phyloP scores from a whole-genome alignment of 2,888 invertebrate genomes.

The Pyrrhosoma nymphula region DNA sequence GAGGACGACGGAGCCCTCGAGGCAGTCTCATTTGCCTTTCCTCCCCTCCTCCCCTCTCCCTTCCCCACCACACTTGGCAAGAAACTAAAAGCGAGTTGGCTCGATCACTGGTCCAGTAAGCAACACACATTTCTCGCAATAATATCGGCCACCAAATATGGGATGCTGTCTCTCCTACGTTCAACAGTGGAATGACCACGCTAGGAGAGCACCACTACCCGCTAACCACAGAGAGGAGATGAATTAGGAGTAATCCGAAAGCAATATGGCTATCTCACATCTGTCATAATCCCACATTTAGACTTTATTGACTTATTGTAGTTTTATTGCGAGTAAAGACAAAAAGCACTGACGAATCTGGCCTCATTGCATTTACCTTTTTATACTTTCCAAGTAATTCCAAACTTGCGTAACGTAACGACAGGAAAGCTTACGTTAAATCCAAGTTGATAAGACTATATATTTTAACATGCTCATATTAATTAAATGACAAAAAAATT shows the following conservation, averaged over 20 bases:
- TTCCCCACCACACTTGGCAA: constrained; percentile 1
- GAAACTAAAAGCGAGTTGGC: neutral
- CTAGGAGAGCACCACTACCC: neutral
- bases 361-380: too few relatives aligned
- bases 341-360: too few relatives aligned
- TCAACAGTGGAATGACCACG: neutral
- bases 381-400: too few relatives aligned
- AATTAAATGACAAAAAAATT: too few relatives aligned
- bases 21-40: constrained; percentile 13
- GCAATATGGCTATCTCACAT: neutral
- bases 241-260: neutral
- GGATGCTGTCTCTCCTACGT: neutral
- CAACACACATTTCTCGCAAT: neutral
- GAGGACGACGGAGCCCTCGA: constrained; percentile 54
- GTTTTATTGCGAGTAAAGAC: too few relatives aligned
- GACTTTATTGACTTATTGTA: too few relatives aligned
- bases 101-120: neutral
- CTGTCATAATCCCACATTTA: too few relatives aligned
- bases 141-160: constrained; percentile 4
- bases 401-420: too few relatives aligned
- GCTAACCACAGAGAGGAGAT: neutral
- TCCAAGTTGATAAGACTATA: too few relatives aligned
- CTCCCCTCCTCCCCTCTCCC: neutral
- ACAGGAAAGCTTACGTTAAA: too few relatives aligned
- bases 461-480: too few relatives aligned